Conservation (phyloP, 2,797 vertebrate genomes). For the Lophotriccus pileatus region DNA sequence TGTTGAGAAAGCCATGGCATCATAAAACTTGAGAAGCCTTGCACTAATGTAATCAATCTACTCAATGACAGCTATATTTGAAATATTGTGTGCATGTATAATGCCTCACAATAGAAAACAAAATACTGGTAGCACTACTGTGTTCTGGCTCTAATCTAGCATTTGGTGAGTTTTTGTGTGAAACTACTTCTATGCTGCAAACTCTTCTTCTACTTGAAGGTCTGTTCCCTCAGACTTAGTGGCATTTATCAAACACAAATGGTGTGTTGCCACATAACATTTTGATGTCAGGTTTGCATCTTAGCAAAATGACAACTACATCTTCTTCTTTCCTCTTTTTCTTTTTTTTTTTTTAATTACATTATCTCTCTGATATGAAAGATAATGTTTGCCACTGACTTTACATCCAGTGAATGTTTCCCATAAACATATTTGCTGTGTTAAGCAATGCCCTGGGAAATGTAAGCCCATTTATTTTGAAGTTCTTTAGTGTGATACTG, state of each 20-base stretch:
- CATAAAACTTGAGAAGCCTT: constrained; percentile 54
- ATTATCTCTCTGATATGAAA: neutral
- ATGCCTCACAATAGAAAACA: neutral
- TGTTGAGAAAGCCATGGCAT: constrained; percentile 27
- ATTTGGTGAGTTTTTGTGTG: neutral
- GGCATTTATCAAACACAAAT: neutral
- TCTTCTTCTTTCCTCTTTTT: neutral
- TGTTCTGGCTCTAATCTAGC: neutral
- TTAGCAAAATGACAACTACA: neutral
- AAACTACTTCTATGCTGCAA: neutral
- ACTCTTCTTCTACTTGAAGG: neutral
- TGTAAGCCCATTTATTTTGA: neutral
- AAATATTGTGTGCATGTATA: neutral
- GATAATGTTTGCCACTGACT: neutral
- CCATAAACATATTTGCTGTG: neutral
- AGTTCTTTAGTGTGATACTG: neutral
- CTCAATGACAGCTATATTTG: constrained; percentile 1
- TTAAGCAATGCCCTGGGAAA: neutral
- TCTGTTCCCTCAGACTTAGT: neutral
- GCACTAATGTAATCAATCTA: constrained; percentile 36
- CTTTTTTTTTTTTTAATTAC: neutral
- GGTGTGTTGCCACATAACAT: neutral
- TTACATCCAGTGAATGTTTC: neutral
- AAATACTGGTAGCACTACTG: neutral
- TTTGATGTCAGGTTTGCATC: neutral